Percentiles rank a stretch among this genome's conserved stretches.
These are phyloP conservation scores for Ramphastos sulfuratus DNA, from an alignment of 2,113 vertebrate genomes.

Conservation along the genomic window DNA sequence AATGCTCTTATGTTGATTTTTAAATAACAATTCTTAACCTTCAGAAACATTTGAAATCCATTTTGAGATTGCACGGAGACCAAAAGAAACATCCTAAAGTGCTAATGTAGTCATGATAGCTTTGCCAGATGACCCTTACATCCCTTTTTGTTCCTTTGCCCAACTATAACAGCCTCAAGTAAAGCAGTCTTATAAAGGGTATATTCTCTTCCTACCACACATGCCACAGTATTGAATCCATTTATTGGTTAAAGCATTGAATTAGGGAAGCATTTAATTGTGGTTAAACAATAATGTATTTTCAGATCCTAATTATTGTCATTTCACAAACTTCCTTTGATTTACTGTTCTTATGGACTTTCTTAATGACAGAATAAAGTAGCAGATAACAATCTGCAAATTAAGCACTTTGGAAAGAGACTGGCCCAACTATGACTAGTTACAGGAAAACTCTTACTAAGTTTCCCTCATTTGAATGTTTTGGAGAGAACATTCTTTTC, in stretches of 20 bases:
- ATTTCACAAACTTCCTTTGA: neutral
- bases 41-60: neutral
- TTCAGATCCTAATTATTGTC: neutral
- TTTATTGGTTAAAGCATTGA: neutral
- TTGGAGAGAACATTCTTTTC: neutral
- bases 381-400: neutral
- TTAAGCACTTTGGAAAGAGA: neutral
- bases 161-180: neutral
- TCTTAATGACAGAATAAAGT: neutral
- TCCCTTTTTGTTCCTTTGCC: neutral
- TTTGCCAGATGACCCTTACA: neutral
- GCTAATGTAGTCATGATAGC: rapidly evolving
- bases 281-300: neutral
- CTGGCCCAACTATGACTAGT: neutral
- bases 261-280: neutral
- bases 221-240: neutral
- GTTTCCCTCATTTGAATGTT: neutral
- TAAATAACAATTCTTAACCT: neutral
- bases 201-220: neutral
- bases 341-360: neutral
- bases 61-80: neutral
- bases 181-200: neutral
- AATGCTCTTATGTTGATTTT: neutral
- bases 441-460: neutral
- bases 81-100: neutral